Base-by-base conservation (phyloP, 2,797 vertebrate genomes). In the Melanotaenia pygmaea region DNA sequence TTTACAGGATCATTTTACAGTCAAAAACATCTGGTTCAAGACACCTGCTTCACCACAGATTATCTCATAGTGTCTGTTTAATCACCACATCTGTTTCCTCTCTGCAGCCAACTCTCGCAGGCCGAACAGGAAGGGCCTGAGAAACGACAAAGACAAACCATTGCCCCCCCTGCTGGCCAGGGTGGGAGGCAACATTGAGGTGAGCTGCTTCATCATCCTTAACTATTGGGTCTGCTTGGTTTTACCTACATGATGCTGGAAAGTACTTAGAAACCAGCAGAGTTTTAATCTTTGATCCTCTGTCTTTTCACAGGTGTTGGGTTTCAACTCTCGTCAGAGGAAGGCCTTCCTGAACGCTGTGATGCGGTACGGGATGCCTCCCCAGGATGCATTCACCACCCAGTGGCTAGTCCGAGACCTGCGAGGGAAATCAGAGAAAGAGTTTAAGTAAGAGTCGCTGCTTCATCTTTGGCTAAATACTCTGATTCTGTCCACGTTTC, bases 361-460 rank as follows among this genome's bases (percentile, higher is more conserved):
- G 85, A 99, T 99, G 98, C 97, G 98, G 74, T 99, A 99, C 35
- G 98, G 98, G 80, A 99, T 99, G 98, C 98, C 98, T 0, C 98
- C 98, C 3, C 98, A 99, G 81, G 98, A 99, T 67, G 98, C 98
- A 77, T 99, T 99, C 88, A 99, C 98, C 74, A 99, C 98, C 16
- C 97, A 99, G 84, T 99, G 98, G 98, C 95, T 99, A 81, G 98
- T 99, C 82, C 91, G 98, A 72, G 98, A 99, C 86, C 95, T 99
- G 63, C 96, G 98, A 62, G 98, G 98, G 85, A 99, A 99, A 75
- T 98, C 98, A 12, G 98, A 99, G 89, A 99, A 98, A 34, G 98
- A 99, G 87, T 99, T 99, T 89, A 99, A 99, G 98, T 99, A 93
- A 93, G 86, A 43, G 11, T 34, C 12, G 0, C 32, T 0, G 16